These are phyloP conservation scores for Corynorhinus townsendii DNA, from an alignment of 2,113 vertebrate species.

Conservation along the genomic window DNA sequence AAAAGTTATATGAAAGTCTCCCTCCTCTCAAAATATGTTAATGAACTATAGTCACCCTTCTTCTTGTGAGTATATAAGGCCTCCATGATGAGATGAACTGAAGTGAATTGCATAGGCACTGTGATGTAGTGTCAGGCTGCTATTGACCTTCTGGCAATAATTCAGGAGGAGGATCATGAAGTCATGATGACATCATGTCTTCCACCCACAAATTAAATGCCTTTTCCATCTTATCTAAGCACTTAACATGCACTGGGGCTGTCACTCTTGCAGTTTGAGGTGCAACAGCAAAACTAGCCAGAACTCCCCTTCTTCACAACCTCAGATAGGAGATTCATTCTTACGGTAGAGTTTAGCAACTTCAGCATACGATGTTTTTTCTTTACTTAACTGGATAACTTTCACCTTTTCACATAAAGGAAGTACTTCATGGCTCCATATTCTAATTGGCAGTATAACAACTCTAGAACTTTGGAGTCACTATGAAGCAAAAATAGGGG, in stretches of 20 bases:
- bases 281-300: not conserved
- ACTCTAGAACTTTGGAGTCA: not conserved
- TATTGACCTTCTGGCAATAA: not conserved
- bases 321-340: not conserved
- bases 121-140: not conserved
- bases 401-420: not conserved
- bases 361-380: not conserved
- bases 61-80: not conserved
- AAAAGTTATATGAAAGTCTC: not conserved
- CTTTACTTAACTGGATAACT: not conserved
- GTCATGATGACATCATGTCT: not conserved
- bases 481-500: not conserved
- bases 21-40: not conserved
- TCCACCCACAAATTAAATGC: not conserved
- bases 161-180: not conserved
- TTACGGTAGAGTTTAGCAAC: not conserved
- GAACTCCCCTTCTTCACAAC: not conserved
- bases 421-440: not conserved
- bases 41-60: not conserved
- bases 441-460: not conserved
- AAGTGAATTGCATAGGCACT: not conserved
- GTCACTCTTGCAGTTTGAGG: not conserved
- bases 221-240: not conserved
- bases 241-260: not conserved
- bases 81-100: not conserved